Base-by-base conservation (phyloP, 2,113 vertebrate species). In the Cyanoderma ruficeps region DNA sequence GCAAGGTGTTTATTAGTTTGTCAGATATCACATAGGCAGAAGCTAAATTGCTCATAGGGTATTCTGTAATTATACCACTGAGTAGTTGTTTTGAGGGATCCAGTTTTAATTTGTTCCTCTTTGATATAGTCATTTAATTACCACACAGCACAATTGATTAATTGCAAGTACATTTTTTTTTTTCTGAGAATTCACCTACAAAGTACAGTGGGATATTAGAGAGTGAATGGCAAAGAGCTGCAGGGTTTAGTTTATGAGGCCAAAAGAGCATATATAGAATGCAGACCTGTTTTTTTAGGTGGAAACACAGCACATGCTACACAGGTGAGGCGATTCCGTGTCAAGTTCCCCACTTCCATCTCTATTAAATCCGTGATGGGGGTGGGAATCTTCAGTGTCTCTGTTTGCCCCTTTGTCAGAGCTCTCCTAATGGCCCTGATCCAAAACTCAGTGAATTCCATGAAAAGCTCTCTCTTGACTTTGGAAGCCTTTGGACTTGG, bases 1-100 rank as follows among this genome's bases (percentile, higher is more conserved):
- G 96, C 90, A 92, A 95, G 96, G 83, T 96, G 96, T 97, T 96
- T 94, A 96, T 95, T 96, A 97, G 80, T 95, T 96, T 97, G 86
- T 94, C 95, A 96, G 72, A 93, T 87, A 80, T 95, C 96, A 89
- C 88, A 84, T 76, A 92, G 88, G 44, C 89, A 95, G 72, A 94
- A 90, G 80, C 37, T 95, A 94, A 97, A 96, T 96, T 93, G 41
- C 83, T 96, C 87, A 70, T 77, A 68, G 83, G 61, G 86, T 90
- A 75, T 84, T 67, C 88, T 96, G 93, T 96, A 94, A 95, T 94
- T 96, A 96, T 95, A 81, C 80, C 72, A 57, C 65, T 79, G 72
- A 93, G 89, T 28, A 89, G 83, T 78, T 95, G 72, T 92, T 93
- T 90, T 93, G 90, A 94, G 61, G 56, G 50, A 92, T 92, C 57